Conservation (phyloP, 2,113 vertebrate species). For the Leucosticte australis region DNA sequence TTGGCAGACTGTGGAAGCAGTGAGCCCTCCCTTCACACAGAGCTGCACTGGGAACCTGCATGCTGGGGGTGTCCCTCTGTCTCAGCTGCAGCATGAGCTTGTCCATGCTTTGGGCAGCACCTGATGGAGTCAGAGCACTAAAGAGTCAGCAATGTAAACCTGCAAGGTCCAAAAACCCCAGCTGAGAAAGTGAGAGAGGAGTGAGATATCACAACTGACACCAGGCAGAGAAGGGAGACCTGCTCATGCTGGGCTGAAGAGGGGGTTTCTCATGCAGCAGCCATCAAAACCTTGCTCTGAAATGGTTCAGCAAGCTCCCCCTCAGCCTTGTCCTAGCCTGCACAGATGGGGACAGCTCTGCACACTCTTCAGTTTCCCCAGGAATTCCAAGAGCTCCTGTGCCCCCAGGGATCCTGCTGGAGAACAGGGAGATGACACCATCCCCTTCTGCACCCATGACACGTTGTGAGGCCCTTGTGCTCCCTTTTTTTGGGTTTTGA, state of each 20-base stretch:
- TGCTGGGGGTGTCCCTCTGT: background rate
- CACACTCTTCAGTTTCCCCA: background rate
- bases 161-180: background rate
- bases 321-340: background rate
- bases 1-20: background rate
- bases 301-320: background rate
- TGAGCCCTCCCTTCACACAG: background rate
- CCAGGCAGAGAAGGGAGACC: background rate
- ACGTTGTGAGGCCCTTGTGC: fast-evolving
- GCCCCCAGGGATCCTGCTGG: background rate
- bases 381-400: background rate
- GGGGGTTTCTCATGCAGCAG: background rate
- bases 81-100: background rate
- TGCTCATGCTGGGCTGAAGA: background rate
- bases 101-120: background rate
- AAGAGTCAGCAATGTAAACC: background rate
- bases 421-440: background rate
- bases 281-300: background rate
- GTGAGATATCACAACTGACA: background rate
- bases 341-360: background rate
- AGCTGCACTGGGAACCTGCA: background rate
- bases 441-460: background rate
- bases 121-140: background rate
- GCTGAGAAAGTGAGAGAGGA: background rate
- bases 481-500: background rate